phyloP scores from a whole-genome alignment of 2,113 vertebrate species.

The Megaceryle maxima region DNA sequence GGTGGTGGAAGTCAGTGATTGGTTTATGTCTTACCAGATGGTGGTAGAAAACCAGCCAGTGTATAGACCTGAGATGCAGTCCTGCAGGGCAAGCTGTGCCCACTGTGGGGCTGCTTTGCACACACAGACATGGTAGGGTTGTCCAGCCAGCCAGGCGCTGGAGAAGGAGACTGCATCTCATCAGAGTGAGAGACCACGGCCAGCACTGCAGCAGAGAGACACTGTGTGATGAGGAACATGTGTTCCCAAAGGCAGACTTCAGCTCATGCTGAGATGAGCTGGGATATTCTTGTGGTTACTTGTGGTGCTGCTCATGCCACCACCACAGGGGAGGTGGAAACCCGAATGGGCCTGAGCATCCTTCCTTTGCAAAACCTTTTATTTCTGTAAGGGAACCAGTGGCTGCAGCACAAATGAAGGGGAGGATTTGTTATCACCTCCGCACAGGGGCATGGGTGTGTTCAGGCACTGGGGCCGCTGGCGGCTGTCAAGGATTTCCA shows the following conservation, averaged over 20 bases:
- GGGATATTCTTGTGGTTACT: neutral
- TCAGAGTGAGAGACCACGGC: neutral
- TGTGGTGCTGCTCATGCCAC: neutral
- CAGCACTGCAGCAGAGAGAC: neutral
- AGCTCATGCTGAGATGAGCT: neutral
- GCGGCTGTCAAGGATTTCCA: conserved; percentile 2
- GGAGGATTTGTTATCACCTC: neutral
- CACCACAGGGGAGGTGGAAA: neutral
- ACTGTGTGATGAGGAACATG: neutral
- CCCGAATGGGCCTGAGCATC: neutral
- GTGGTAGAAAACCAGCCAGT: neutral
- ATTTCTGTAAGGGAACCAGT: neutral
- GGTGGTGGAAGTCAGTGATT: neutral
- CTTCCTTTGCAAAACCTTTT: neutral
- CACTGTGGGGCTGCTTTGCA: neutral
- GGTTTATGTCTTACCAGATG: neutral
- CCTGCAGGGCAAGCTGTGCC: fast-evolving
- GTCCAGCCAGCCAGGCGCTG: neutral
- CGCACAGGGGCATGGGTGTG: neutral
- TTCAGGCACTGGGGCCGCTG: neutral
- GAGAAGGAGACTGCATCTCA: neutral
- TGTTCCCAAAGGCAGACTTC: neutral
- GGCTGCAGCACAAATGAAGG: neutral
- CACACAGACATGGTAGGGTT: neutral
- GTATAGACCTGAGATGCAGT: neutral